A percentile compares a stretch with the other conserved stretches of the same genome.
These are phyloP conservation scores for Laticauda laticaudata DNA, from an alignment of 2,113 vertebrate species.

Conservation along the genomic window DNA sequence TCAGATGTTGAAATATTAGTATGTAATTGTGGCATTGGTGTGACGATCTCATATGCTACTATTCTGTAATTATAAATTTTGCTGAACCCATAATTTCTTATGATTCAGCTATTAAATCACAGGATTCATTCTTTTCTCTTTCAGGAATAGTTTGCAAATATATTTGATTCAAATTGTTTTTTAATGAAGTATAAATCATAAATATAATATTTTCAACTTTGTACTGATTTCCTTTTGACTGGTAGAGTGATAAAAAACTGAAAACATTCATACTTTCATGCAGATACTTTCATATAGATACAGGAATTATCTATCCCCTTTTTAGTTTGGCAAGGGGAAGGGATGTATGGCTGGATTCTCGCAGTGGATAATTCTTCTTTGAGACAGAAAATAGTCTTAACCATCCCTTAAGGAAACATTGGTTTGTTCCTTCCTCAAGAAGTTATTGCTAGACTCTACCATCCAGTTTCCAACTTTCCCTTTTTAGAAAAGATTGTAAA, in stretches of 20 bases:
- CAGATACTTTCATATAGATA: slow-evolving; percentile 63
- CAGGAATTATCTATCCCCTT: background rate
- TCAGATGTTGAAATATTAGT: background rate
- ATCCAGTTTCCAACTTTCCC: background rate
- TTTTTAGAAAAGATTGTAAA: background rate
- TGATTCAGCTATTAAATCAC: background rate
- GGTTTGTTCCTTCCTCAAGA: background rate
- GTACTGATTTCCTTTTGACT: slow-evolving; percentile 55
- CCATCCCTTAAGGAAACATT: background rate
- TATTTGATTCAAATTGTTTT: slow-evolving; percentile 9
- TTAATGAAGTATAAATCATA: slow-evolving; percentile 37
- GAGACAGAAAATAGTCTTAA: background rate
- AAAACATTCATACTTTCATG: slow-evolving; percentile 62
- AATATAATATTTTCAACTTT: slow-evolving; percentile 25
- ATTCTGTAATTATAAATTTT: background rate
- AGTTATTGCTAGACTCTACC: background rate
- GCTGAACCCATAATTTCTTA: background rate
- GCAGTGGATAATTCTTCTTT: background rate
- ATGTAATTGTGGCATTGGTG: background rate
- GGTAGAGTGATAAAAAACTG: slow-evolving; percentile 59
- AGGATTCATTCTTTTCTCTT: slow-evolving; percentile 4
- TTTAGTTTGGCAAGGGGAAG: background rate
- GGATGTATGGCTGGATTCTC: background rate
- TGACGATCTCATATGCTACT: background rate
- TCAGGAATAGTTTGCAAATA: slow-evolving; percentile 2